Conservation (phyloP, 2,113 vertebrate species). For the Delphinapterus leucas region DNA sequence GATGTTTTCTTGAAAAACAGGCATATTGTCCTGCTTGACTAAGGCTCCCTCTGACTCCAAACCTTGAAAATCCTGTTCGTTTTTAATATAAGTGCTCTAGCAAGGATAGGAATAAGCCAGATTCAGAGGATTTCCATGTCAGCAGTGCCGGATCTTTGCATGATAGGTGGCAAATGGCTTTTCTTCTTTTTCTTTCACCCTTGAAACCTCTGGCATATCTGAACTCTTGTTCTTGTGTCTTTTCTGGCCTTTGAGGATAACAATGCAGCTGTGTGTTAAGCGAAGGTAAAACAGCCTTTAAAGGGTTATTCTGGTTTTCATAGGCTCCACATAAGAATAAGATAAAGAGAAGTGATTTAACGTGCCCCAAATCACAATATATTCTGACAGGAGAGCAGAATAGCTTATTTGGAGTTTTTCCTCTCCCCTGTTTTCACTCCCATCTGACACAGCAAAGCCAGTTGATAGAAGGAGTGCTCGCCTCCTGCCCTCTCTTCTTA, state of each 20-base stretch:
- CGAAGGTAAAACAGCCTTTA: neutral
- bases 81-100: neutral
- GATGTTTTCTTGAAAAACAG: neutral
- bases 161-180: neutral
- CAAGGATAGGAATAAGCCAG: neutral
- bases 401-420: neutral
- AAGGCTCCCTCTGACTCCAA: neutral
- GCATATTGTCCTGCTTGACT: neutral
- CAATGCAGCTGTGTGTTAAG: neutral
- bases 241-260: slow-evolving; percentile 22
- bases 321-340: neutral
- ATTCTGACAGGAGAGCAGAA: neutral
- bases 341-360: neutral
- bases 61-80: neutral
- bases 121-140: neutral
- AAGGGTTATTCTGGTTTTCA: neutral
- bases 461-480: neutral
- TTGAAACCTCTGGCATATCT: neutral
- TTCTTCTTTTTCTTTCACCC: neutral
- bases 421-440: neutral
- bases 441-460: neutral
- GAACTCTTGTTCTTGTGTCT: neutral
- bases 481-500: neutral
- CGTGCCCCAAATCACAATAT: neutral
- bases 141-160: neutral